phyloP scores from a whole-genome alignment of 2,797 vertebrate species.

The Coccyzus lansbergi region DNA sequence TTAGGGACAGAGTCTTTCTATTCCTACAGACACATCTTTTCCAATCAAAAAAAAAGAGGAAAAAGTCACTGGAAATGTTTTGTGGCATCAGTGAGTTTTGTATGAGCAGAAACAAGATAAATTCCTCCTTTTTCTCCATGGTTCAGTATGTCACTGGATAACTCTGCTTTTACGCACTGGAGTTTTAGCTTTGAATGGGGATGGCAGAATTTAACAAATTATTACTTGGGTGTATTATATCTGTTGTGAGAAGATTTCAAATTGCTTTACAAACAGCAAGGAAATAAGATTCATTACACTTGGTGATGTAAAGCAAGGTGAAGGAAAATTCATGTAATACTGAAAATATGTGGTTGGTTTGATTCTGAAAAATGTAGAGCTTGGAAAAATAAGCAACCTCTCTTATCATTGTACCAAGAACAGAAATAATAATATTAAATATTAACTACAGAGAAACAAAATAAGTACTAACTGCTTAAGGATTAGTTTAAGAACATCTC shows the following conservation, averaged over 20 bases:
- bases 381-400: slow-evolving; percentile 17
- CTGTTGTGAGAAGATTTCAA: not conserved
- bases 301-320: not conserved
- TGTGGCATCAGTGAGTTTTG: not conserved
- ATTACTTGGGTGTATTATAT: not conserved
- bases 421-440: not conserved
- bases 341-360: not conserved
- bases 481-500: not conserved
- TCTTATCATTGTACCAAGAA: not conserved
- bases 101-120: not conserved
- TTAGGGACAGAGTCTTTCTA: not conserved
- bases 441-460: not conserved
- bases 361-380: not conserved
- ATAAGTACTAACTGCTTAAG: not conserved
- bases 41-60: not conserved
- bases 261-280: not conserved
- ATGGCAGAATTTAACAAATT: not conserved
- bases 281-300: not conserved
- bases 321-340: not conserved
- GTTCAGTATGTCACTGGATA: not conserved
- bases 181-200: not conserved
- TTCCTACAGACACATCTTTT: not conserved
- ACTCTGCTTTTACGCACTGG: not conserved
- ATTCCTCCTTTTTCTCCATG: not conserved
- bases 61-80: not conserved